phyloP scores from a whole-genome alignment of 2,888 invertebrate species.

The Chromoteleia sp. region DNA sequence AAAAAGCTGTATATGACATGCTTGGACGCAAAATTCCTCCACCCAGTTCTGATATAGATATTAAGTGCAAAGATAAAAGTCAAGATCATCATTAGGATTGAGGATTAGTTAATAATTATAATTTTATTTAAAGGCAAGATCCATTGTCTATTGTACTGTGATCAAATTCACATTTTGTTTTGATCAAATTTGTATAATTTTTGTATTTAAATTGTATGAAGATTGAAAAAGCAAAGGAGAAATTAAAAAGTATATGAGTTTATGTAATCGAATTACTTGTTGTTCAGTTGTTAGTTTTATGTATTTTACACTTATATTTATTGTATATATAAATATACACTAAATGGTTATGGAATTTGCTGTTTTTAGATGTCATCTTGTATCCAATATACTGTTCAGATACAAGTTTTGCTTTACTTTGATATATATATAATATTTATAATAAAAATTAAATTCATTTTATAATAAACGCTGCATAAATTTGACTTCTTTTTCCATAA shows the following conservation, averaged over 20 bases:
- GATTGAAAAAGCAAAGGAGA: not conserved
- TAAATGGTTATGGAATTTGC: too few relatives aligned
- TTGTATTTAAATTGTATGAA: slow-evolving; percentile 49
- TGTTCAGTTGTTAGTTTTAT: not conserved
- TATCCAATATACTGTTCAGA: too few relatives aligned
- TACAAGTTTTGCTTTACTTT: too few relatives aligned
- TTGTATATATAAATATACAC: too few relatives aligned
- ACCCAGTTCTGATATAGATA: slow-evolving; percentile 4
- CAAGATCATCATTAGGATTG: slow-evolving; percentile 4
- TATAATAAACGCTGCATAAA: too few relatives aligned
- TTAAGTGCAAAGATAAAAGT: slow-evolving; percentile 39
- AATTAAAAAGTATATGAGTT: slow-evolving; percentile 6
- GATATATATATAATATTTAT: too few relatives aligned
- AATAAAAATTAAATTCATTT: too few relatives aligned
- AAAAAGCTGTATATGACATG: slow-evolving; percentile 84
- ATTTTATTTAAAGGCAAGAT: too few relatives aligned
- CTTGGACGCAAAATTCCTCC: slow-evolving; percentile 82
- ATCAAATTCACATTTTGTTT: slow-evolving; percentile 12
- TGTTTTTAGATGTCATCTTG: too few relatives aligned
- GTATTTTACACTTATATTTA: too few relatives aligned
- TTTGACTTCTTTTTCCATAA: too few relatives aligned
- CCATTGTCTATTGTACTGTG: slow-evolving; percentile 55
- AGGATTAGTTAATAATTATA: slow-evolving; percentile 52
- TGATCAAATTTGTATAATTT: slow-evolving; percentile 33
- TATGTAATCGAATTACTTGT: not conserved